Evolutionary conservation across 2,888 invertebrate species (phyloP).

Genomic region (Chromoteleia sp.): DNA sequence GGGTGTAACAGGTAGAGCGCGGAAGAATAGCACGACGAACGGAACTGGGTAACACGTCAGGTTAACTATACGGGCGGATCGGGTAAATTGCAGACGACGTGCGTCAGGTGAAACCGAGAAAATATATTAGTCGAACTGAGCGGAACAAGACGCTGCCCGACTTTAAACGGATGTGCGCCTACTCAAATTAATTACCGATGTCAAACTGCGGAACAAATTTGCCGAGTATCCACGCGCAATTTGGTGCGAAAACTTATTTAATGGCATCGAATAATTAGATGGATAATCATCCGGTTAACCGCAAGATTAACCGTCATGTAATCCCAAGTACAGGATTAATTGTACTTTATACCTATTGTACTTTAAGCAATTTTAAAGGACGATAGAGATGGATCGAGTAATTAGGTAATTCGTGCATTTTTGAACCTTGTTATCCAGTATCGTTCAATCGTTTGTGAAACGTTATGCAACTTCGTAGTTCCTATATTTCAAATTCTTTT

Average conservation of each 20-base stretch:
- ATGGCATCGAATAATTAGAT: slow-evolving; percentile 47
- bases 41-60: not conserved
- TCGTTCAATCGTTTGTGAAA: too few relatives aligned
- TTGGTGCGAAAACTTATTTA: slow-evolving; percentile 42
- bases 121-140: slow-evolving; percentile 35
- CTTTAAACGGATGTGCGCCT: slow-evolving; percentile 25
- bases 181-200: slow-evolving; percentile 44
- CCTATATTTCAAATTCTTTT: too few relatives aligned
- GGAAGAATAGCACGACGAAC: not conserved
- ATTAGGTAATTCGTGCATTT: not conserved
- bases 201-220: slow-evolving; percentile 53
- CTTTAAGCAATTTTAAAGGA: too few relatives aligned
- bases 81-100: slow-evolving; percentile 14
- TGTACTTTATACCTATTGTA: too few relatives aligned
- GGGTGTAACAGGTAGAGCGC: slow-evolving; percentile 27
- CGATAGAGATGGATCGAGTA: not conserved
- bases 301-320: slow-evolving; percentile 35
- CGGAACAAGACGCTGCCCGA: slow-evolving; percentile 29
- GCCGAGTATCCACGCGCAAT: slow-evolving; percentile 25
- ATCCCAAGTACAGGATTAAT: too few relatives aligned
- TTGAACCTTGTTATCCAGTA: too few relatives aligned
- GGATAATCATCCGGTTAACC: slow-evolving; percentile 50
- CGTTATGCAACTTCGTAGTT: too few relatives aligned
- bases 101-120: slow-evolving; percentile 7
- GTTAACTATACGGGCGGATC: not conserved